Evolutionary conservation across 2,797 vertebrate genomes (phyloP).

Genomic region (Hyperoplus immaculatus): DNA sequence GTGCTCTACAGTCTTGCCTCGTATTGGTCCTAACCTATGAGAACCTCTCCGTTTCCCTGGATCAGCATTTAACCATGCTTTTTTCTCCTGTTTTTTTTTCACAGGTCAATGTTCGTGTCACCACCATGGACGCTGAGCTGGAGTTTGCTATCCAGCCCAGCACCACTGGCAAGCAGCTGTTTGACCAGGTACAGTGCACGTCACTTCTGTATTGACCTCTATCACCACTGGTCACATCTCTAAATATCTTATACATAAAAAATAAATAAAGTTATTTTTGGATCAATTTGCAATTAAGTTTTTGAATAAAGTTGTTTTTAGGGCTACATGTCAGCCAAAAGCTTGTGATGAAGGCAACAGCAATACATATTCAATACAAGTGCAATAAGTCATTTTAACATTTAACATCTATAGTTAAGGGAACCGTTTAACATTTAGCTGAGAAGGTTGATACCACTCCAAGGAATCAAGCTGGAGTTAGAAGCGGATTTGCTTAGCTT

Average conservation of each 20-base stretch:
- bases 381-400: not conserved
- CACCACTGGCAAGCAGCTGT: slow-evolving; percentile 96
- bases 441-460: not conserved
- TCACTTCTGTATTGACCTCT: not conserved
- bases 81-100: slow-evolving; percentile 34
- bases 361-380: not conserved
- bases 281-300: not conserved
- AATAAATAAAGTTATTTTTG: not conserved
- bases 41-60: slow-evolving; percentile 35
- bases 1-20: slow-evolving; percentile 26
- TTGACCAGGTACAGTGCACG: slow-evolving; percentile 90
- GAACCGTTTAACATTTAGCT: not conserved
- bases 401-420: not conserved
- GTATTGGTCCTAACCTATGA: slow-evolving; percentile 18
- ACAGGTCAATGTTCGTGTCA: slow-evolving; percentile 97
- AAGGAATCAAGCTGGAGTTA: not conserved
- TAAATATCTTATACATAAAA: not conserved
- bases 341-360: not conserved
- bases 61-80: slow-evolving; percentile 37
- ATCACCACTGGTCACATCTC: not conserved
- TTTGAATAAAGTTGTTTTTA: not conserved
- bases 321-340: not conserved
- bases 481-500: not conserved
- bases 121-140: slow-evolving; percentile 98
- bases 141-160: slow-evolving; percentile 98